A percentile compares a stretch with the other conserved stretches of the same genome.
Conservation (phyloP, 1,140 invertebrate genomes). For the Mycetomoellerius zeteki region DNA sequence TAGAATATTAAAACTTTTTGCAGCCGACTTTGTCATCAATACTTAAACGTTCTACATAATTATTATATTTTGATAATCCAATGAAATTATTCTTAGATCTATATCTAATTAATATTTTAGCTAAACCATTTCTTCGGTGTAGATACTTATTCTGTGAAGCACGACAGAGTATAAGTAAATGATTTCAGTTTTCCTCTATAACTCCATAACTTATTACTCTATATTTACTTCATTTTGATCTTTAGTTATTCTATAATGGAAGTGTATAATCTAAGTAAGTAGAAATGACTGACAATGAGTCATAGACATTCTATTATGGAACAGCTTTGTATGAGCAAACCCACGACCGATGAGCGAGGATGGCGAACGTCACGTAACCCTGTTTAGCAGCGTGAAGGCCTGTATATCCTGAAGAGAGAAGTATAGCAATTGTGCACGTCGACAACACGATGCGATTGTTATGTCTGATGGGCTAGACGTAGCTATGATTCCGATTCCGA, state of each 20-base stretch:
- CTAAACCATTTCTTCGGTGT: too few relatives aligned
- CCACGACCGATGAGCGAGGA: not conserved
- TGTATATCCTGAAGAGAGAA: slow-evolving; percentile 30
- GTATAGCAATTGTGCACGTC: slow-evolving; percentile 50
- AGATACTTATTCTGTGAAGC: not conserved
- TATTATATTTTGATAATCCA: too few relatives aligned
- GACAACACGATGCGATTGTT: slow-evolving; percentile 50
- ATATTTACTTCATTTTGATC: not conserved
- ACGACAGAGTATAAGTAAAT: not conserved
- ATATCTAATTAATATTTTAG: too few relatives aligned
- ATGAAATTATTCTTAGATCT: too few relatives aligned
- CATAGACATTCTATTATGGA: slow-evolving; percentile 37
- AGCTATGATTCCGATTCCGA: slow-evolving; percentile 63
- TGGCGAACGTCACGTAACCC: slow-evolving; percentile 48
- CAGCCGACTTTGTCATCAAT: too few relatives aligned
- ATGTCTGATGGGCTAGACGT: slow-evolving; percentile 55
- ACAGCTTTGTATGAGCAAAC: not conserved
- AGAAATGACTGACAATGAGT: not conserved
- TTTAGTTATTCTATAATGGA: not conserved
- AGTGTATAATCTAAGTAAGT: not conserved
- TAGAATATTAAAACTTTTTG: too few relatives aligned
- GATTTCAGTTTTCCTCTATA: not conserved
- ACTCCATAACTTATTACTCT: not conserved
- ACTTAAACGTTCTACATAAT: too few relatives aligned
- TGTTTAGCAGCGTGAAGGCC: slow-evolving; percentile 32